Evolutionary conservation across 2,113 vertebrate species (phyloP), one percentile per base, ranked within the genome.

Genomic region (Raja brachyura): DNA sequence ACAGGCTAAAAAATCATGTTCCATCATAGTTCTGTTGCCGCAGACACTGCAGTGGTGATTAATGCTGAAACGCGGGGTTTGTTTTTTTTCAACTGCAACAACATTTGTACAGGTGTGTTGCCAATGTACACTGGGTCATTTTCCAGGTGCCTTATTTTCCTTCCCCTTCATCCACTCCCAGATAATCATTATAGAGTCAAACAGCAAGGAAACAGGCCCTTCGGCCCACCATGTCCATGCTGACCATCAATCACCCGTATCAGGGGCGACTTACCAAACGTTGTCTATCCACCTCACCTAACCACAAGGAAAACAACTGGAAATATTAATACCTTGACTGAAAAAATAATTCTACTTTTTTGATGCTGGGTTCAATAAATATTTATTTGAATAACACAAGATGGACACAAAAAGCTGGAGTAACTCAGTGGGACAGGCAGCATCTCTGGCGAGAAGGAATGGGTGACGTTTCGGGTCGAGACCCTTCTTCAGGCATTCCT

Each of bases 61-160:
- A 9, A 70, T 90, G 25, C 68, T 92, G 61, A 74, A 54, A 48
- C n/a, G 68, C 3, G 20, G 22, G 33, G n/a, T 33, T 39, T 90
- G 86, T 90, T 90, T 28, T 92, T 48, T 28, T 48, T 11, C 13
- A n/a, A n/a, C n/a, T n/a, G n/a, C n/a, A n/a, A 25, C 10, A 48
- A 73, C 39, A 73, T 73, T 92, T 92, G 20, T 54, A 92, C 90
- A 92, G 90, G 68, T 73, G 88, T 92, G 66, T 73, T 73, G 25
- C 28, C 33, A 25, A 39, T 11, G 18, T 48, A 39, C 9, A 28
- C 13, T 33, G 14, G 39, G 66, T n/a, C 20, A 25, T 73, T 92
- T 73, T 33, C 68, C 90, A 92, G 25, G 90, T 73, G 48, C 86
- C 73, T 92, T 92, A 92, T 9, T 22, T 61, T 63, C 11, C 75